Percentiles rank a stretch among this genome's conserved stretches.
These are phyloP conservation scores for Coremacera marginata DNA, from an alignment of 2,888 invertebrate genomes.

Conservation along the genomic window DNA sequence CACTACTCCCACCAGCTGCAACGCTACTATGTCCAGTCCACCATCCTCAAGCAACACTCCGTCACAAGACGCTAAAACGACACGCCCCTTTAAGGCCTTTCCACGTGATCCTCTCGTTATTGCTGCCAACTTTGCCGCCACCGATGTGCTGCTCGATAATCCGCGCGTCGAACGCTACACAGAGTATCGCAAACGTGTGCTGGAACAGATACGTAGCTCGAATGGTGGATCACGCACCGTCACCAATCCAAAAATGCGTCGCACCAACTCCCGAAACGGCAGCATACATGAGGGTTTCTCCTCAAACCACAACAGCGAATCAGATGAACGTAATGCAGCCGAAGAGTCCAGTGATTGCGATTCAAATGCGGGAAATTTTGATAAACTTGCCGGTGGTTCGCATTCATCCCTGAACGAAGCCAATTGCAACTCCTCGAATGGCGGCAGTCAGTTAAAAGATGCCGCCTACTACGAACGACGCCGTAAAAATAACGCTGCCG, in stretches of 20 bases:
- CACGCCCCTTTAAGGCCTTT: constrained; percentile 79
- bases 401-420: constrained; percentile 32
- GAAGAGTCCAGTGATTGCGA: constrained; percentile 66
- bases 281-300: constrained; percentile 60
- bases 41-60: neutral
- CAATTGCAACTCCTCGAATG: constrained; percentile 45
- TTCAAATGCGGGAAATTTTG: constrained; percentile 60
- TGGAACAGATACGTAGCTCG: constrained; percentile 76
- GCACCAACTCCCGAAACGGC: constrained; percentile 67
- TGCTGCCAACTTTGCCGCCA: constrained; percentile 73
- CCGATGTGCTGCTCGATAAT: constrained; percentile 71
- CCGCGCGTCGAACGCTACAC: constrained; percentile 78
- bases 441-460: constrained; percentile 72
- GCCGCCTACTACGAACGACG: constrained; percentile 89
- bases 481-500: constrained; percentile 93
- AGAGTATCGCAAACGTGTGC: constrained; percentile 76
- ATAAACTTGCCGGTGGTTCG: constrained; percentile 42
- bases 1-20: constrained; percentile 49
- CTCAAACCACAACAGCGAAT: constrained; percentile 63
- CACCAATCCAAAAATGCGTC: constrained; percentile 81
- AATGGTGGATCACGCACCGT: constrained; percentile 73
- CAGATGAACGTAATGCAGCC: constrained; percentile 63
- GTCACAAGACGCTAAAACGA: constrained; percentile 66
- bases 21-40: constrained; percentile 43
- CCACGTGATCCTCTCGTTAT: constrained; percentile 78